These are phyloP conservation scores for Batillaria attramentaria DNA, from an alignment of 1,140 invertebrate genomes.

Conservation along the genomic window DNA sequence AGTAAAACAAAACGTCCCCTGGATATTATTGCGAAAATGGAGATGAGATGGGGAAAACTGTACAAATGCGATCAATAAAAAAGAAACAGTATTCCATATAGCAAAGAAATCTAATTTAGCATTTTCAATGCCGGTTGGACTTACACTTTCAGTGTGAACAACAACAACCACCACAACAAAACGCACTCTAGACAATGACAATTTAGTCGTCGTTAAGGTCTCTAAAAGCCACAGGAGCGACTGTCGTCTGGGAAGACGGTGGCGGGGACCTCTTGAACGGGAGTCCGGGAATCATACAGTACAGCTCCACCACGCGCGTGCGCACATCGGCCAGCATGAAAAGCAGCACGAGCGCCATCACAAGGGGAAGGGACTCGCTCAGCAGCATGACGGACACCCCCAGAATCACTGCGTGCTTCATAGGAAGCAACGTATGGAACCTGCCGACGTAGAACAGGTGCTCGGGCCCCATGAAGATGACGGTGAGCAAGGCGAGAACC, in stretches of 20 bases:
- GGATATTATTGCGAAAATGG: too few species aligned
- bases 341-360: not conserved
- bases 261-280: not conserved
- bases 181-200: too few species aligned
- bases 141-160: too few species aligned
- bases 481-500: not conserved
- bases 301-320: not conserved
- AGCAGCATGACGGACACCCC: not conserved
- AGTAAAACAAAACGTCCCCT: too few species aligned
- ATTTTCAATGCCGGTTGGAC: too few species aligned
- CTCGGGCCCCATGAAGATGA: not conserved
- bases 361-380: not conserved
- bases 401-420: not conserved
- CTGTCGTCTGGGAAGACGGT: not conserved
- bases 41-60: not conserved
- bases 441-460: not conserved
- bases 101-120: too few species aligned
- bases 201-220: constrained; percentile 1
- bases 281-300: not conserved
- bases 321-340: not conserved
- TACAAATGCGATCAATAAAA: not conserved
- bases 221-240: not conserved
- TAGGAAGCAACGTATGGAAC: not conserved
- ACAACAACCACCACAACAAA: too few species aligned
- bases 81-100: too few species aligned